These are phyloP conservation scores for Gallirallus australis DNA, from an alignment of 2,797 vertebrate genomes.

Conservation along the genomic window DNA sequence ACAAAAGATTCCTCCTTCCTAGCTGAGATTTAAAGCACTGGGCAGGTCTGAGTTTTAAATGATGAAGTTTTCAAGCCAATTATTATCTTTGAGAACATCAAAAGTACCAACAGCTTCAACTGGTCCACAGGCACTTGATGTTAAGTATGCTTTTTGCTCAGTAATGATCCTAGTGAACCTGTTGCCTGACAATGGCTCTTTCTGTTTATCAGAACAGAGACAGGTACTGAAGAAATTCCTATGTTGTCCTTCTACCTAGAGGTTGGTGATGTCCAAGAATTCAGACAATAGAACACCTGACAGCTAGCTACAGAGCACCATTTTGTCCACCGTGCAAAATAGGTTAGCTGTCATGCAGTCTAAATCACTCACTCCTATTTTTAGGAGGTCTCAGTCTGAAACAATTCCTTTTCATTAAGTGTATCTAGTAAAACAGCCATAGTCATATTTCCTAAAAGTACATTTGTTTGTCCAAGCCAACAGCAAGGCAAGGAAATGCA, in stretches of 20 bases:
- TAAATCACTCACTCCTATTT: neutral
- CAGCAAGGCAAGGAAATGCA: neutral
- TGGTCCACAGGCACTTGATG: neutral
- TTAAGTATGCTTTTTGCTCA: neutral
- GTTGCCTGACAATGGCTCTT: neutral
- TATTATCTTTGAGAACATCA: neutral
- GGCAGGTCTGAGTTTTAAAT: neutral
- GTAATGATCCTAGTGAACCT: neutral
- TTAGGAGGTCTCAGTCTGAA: neutral
- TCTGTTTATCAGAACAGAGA: neutral
- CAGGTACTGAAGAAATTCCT: neutral
- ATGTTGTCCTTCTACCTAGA: neutral
- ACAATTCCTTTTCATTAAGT: neutral
- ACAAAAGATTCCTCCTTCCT: neutral
- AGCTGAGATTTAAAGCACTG: neutral
- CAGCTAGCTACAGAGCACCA: neutral
- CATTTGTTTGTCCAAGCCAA: neutral
- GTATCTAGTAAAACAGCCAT: neutral
- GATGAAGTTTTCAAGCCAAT: neutral
- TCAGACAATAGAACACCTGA: neutral
- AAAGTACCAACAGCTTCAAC: neutral
- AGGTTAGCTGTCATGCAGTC: neutral
- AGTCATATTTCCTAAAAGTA: neutral
- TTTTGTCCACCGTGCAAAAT: neutral
- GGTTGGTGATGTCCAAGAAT: neutral